These are phyloP conservation scores for Slavum lentiscoides DNA, from an alignment of 2,888 invertebrate genomes.

Conservation along the genomic window DNA sequence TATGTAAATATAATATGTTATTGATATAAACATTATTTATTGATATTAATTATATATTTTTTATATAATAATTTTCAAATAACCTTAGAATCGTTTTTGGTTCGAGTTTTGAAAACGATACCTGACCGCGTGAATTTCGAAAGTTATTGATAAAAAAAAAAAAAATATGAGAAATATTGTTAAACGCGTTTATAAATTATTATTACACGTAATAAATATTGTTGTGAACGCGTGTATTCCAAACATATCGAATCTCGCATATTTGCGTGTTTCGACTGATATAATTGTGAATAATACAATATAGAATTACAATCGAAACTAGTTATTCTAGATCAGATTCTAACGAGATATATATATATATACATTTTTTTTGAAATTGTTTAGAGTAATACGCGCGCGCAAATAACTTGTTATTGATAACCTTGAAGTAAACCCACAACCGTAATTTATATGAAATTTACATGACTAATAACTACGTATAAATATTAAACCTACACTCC, in stretches of 20 bases:
- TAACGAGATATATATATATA: not conserved
- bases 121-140: not conserved
- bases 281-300: not conserved
- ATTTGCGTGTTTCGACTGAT: not conserved
- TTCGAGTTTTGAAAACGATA: not conserved
- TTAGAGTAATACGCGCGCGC: not conserved
- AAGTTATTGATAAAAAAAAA: not conserved
- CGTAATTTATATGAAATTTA: not conserved
- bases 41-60: not conserved
- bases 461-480: not conserved
- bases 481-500: not conserved
- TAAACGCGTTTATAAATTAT: not conserved
- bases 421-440: constrained; percentile 6
- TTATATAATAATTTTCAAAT: not conserved
- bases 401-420: constrained; percentile 6
- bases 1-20: too few species aligned
- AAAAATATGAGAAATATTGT: not conserved
- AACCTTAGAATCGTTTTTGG: not conserved
- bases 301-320: constrained; percentile 10
- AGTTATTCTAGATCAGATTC: constrained; percentile 11
- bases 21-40: too few species aligned
- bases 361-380: not conserved
- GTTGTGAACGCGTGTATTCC: not conserved
- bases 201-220: not conserved
- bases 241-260: not conserved